These are phyloP conservation scores for Zaprionus ghesquierei DNA, from an alignment of 1,140 invertebrate genomes.

Conservation along the genomic window DNA sequence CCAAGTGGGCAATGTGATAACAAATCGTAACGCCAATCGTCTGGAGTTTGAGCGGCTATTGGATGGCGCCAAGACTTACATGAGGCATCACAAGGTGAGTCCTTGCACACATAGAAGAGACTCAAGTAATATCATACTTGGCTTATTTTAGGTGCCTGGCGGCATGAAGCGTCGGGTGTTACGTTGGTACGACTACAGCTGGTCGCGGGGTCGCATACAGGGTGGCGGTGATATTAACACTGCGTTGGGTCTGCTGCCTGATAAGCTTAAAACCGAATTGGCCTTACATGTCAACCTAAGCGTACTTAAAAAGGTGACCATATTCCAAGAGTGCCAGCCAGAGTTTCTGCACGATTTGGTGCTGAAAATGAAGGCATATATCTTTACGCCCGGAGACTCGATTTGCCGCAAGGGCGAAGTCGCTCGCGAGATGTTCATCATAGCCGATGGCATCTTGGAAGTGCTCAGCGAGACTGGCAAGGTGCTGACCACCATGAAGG, in stretches of 20 bases:
- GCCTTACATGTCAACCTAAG: slow-evolving; percentile 97
- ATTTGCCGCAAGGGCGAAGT: slow-evolving; percentile 97
- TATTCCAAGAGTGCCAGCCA: slow-evolving; percentile 95
- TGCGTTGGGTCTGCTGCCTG: slow-evolving; percentile 94
- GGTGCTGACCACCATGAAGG: slow-evolving; percentile 97
- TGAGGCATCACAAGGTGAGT: slow-evolving; percentile 95
- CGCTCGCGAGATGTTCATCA: slow-evolving; percentile 98
- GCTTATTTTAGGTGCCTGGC: slow-evolving; percentile 90
- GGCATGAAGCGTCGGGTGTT: slow-evolving; percentile 97
- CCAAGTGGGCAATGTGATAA: slow-evolving; percentile 98
- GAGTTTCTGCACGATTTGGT: slow-evolving; percentile 98
- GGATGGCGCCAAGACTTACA: slow-evolving; percentile 98
- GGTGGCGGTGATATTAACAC: slow-evolving; percentile 98
- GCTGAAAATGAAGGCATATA: slow-evolving; percentile 98
- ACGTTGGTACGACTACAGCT: slow-evolving; percentile 98
- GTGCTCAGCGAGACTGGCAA: slow-evolving; percentile 96
- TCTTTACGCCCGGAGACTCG: slow-evolving; percentile 97
- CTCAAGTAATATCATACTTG: no score
- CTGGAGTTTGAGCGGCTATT: slow-evolving; percentile 96
- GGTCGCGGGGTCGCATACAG: slow-evolving; percentile 97
- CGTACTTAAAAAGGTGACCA: slow-evolving; percentile 95
- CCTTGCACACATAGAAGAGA: not conserved
- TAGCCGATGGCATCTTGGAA: slow-evolving; percentile 97
- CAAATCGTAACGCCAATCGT: slow-evolving; percentile 97
- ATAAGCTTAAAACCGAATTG: slow-evolving; percentile 98